Evolutionary conservation across 1,140 invertebrate genomes (phyloP).

Genomic region (Chironomus striatipennis): DNA sequence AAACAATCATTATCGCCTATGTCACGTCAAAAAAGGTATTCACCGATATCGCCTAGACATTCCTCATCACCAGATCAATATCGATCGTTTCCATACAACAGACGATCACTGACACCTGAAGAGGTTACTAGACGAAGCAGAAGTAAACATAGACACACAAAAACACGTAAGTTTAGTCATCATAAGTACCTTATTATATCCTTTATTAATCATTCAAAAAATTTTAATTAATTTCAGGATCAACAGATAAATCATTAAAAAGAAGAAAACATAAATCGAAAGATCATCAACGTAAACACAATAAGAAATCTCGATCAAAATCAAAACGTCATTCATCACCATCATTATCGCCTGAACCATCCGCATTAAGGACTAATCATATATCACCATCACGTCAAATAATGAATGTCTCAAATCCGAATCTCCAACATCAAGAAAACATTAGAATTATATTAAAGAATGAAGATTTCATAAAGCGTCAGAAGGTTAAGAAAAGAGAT

Average conservation of each 20-base stretch:
- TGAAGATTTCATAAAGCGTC: constrained; percentile 45
- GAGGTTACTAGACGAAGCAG: neutral
- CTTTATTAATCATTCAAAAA: neutral
- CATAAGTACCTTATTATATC: neutral
- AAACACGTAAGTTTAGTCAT: neutral
- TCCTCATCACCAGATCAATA: constrained; percentile 27
- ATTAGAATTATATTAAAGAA: constrained; percentile 47
- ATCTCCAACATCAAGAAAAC: constrained; percentile 36
- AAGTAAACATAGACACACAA: neutral
- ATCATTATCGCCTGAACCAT: constrained; percentile 31
- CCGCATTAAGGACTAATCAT: constrained; percentile 33
- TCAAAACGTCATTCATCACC: neutral
- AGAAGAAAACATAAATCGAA: neutral
- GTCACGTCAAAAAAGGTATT: neutral
- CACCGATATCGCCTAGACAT: constrained; percentile 26
- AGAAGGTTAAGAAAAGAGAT: constrained; percentile 47
- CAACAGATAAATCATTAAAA: neutral
- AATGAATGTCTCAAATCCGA: neutral
- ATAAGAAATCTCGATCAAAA: constrained; percentile 7
- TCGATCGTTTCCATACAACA: constrained; percentile 27
- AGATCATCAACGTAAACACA: neutral
- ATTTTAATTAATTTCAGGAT: neutral
- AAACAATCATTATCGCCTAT: constrained; percentile 34
- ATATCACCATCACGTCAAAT: constrained; percentile 26
- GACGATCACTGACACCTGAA: neutral